These are phyloP conservation scores for Ceuthmochares aereus DNA, from an alignment of 2,113 vertebrate species.

Conservation along the genomic window DNA sequence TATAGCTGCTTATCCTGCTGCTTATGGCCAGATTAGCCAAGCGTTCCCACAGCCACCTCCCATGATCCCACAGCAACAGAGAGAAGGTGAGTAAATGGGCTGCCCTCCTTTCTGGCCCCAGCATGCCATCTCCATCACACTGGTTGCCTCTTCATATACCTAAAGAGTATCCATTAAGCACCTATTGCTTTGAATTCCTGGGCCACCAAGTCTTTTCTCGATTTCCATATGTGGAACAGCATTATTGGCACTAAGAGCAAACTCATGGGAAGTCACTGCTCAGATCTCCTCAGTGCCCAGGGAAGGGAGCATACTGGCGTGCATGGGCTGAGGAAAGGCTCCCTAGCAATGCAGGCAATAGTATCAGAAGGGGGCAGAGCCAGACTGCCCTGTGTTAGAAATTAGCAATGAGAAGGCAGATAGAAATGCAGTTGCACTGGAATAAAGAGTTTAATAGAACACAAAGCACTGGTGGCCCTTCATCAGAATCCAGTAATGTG, in stretches of 20 bases:
- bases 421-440: neutral
- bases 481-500: neutral
- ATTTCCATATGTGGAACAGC: fast-evolving
- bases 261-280: neutral
- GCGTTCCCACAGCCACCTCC: conserved; percentile 98
- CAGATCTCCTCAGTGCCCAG: neutral
- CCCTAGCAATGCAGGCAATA: neutral
- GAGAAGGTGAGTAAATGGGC: conserved; percentile 89
- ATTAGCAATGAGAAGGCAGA: neutral
- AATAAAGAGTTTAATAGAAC: neutral
- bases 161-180: neutral
- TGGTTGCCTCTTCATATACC: neutral
- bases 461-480: neutral
- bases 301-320: neutral
- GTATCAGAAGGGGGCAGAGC: fast-evolving
- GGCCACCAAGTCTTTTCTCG: neutral
- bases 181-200: neutral
- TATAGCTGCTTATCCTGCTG: conserved; percentile 97
- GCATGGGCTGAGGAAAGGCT: neutral
- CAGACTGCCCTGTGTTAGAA: fast-evolving
- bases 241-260: neutral
- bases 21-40: conserved; percentile 99
- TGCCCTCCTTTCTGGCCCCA: neutral
- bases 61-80: conserved; percentile 98
- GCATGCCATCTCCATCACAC: fast-evolving